phyloP scores from a whole-genome alignment of 2,888 invertebrate species.

The Dromius quadrimaculatus region DNA sequence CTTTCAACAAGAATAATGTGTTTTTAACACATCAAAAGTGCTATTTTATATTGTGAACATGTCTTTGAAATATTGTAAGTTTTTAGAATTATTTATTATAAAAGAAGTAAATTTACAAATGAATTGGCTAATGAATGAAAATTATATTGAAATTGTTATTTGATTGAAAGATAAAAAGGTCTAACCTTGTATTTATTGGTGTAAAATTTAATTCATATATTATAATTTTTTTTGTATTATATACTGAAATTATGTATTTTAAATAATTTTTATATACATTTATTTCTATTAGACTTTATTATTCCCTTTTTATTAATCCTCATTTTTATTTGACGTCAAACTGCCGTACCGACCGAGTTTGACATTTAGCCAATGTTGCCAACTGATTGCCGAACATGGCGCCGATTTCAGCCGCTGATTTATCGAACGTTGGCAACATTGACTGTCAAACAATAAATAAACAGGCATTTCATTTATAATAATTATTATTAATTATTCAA shows the following conservation, averaged over 20 bases:
- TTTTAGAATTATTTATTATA: neutral
- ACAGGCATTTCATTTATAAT: too few species aligned
- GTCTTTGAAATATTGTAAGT: neutral
- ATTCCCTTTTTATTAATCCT: too few species aligned
- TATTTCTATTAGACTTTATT: too few species aligned
- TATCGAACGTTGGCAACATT: too few species aligned
- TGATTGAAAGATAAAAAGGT: neutral
- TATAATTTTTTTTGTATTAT: neutral
- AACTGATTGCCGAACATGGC: too few species aligned
- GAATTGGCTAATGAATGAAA: too few species aligned
- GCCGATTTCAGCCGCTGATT: too few species aligned
- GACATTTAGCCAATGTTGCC: too few species aligned
- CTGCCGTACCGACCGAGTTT: too few species aligned
- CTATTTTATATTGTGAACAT: neutral
- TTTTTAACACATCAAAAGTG: neutral
- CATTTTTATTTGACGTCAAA: too few species aligned
- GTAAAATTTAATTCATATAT: neutral
- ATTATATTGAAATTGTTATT: neutral
- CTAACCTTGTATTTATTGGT: neutral
- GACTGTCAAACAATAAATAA: too few species aligned
- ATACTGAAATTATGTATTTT: slow-evolving; percentile 1
- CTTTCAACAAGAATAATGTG: neutral
- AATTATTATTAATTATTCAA: slow-evolving; percentile 44
- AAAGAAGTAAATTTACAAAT: neutral
- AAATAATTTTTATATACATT: slow-evolving; percentile 9